Percentiles rank a stretch among this genome's conserved stretches.
Evolutionary conservation across 2,888 invertebrate genomes (phyloP).

Genomic region (Creontiades dilutus): DNA sequence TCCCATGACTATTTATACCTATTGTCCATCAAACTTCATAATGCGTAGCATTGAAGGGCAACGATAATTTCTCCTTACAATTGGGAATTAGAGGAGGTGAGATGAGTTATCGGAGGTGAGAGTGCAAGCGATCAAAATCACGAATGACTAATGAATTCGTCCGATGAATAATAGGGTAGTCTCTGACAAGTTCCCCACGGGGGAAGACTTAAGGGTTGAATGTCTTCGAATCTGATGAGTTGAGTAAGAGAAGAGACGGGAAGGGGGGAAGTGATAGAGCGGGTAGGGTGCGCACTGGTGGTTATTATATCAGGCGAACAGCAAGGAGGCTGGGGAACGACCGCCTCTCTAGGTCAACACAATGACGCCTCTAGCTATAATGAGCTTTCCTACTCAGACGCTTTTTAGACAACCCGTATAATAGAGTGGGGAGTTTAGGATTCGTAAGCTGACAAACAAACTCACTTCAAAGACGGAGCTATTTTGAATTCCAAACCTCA

Average conservation of each 20-base stretch:
- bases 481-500: background rate
- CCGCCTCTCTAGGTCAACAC: background rate
- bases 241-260: background rate
- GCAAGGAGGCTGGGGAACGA: background rate
- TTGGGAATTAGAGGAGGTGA: slow-evolving; percentile 28
- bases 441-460: slow-evolving; percentile 13
- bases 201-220: slow-evolving; percentile 21
- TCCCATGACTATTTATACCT: no score
- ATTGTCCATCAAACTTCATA: no score
- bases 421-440: background rate
- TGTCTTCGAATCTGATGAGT: slow-evolving; percentile 31
- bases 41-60: background rate
- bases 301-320: slow-evolving; percentile 30
- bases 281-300: background rate
- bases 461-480: background rate
- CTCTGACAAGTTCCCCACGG: slow-evolving; percentile 27
- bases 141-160: slow-evolving; percentile 46
- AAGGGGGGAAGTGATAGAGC: background rate
- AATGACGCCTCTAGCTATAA: slow-evolving; percentile 32
- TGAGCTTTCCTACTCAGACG: background rate
- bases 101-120: slow-evolving; percentile 26
- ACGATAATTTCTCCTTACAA: slow-evolving; percentile 31
- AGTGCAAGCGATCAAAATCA: slow-evolving; percentile 47
- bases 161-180: slow-evolving; percentile 36
- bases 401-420: background rate